phyloP scores from a whole-genome alignment of 2,888 invertebrate species.

The Terebella lapidaria region DNA sequence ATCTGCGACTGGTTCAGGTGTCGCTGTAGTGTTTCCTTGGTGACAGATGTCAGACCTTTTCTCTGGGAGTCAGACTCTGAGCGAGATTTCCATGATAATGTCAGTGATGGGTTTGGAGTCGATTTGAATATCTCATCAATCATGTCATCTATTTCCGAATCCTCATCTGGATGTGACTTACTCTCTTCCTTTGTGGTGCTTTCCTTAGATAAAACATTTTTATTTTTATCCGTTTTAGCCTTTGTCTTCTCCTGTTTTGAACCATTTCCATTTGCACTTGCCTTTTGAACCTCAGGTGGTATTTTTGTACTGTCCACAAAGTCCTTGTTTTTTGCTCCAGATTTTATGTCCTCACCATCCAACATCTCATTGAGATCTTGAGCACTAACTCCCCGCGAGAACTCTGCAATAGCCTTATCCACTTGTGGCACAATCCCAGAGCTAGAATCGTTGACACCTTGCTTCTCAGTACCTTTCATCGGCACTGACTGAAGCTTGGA shows the following conservation, averaged over 20 bases:
- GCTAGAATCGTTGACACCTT: no score
- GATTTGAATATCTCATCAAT: constrained; percentile 43
- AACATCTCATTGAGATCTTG: constrained; percentile 26
- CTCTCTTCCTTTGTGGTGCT: no score
- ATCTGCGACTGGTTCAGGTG: background rate
- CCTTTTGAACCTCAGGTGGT: no score
- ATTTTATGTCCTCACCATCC: constrained; percentile 15
- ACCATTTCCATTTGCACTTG: background rate
- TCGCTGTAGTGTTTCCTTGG: background rate
- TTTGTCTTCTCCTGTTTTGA: background rate
- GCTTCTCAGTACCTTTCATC: background rate
- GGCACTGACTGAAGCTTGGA: background rate
- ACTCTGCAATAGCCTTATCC: constrained; percentile 31
- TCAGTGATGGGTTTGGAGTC: constrained; percentile 20
- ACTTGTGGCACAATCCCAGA: constrained; percentile 28
- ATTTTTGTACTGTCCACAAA: background rate
- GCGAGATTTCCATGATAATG: constrained; percentile 8
- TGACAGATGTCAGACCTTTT: background rate
- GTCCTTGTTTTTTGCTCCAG: background rate
- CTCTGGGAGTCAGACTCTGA: background rate
- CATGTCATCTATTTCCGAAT: constrained; percentile 32
- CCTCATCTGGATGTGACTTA: background rate
- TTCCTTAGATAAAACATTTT: no score
- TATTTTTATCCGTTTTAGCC: background rate
- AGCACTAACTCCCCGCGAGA: constrained; percentile 32